Evolutionary conservation across 2,888 invertebrate species (phyloP), one percentile per base, ranked within the genome.

Genomic region (Clunio marinus): DNA sequence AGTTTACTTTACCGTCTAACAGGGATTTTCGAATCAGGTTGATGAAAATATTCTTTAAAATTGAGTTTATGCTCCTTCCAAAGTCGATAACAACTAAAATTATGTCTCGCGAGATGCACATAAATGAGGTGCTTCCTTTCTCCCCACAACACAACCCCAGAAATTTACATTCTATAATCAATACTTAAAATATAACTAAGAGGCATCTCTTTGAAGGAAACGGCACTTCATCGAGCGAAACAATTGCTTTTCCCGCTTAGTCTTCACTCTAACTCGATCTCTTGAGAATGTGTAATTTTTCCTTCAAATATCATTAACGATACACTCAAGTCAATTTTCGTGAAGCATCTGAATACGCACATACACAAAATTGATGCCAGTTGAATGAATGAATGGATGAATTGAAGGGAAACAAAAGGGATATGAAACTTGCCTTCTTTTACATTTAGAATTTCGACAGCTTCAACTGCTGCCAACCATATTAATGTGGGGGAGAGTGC

Each of bases 191-290:
- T 41, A 41, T 10, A 41, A 41, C 41, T 41, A 41, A 41, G 41
- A 41, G 41, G 41, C 41, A 41, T 10, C 41, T 5, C 2, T 41
- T n/a, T 15, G 15, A 15, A 32, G 59, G 59, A 59, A 59, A 20
- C 59, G 28, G 59, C 59, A 59, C 59, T 59, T 59, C 59, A 59
- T 59, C 32, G 59, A 59, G 59, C 59, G 28, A 28, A 59, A 59
- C 59, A 59, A 59, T 59, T 20, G 59, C 27, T 59, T 59, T 32
- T 32, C 59, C 22, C 10, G 2, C n/a, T n/a, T n/a, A 32, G 5
- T 32, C 32, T 32, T 32, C 32, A 7, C 32, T 32, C 32, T 32
- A 7, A 32, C 10, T 5, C 32, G 32, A 7, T 51, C 24, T 51
- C 51, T 24, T 10, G 51, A 17, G 17, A 13, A 51, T 7, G 4